phyloP scores from a whole-genome alignment of 2,113 vertebrate genomes.

The Camelus dromedarius region DNA sequence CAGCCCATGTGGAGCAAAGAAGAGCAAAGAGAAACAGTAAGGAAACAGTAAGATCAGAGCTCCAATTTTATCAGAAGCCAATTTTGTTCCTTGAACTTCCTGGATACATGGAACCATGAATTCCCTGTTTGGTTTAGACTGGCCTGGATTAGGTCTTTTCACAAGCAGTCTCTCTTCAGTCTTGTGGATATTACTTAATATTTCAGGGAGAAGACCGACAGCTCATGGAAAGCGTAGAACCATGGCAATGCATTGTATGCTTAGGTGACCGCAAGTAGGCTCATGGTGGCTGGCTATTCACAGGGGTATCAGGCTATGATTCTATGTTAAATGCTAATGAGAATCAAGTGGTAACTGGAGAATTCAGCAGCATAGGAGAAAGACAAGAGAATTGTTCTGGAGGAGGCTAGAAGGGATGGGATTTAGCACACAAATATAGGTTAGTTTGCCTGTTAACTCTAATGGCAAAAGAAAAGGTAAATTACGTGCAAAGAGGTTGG shows the following conservation, averaged over 20 bases:
- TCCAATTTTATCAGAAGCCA: neutral
- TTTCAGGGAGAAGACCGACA: neutral
- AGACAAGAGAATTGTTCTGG: neutral
- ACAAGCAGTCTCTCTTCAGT: neutral
- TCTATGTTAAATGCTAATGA: neutral
- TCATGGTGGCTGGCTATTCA: neutral
- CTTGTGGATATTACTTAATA: neutral
- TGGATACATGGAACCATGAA: neutral
- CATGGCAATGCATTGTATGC: fast-evolving
- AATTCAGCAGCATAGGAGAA: neutral
- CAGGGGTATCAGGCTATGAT: neutral
- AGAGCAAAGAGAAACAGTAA: neutral
- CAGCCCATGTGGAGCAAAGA: neutral
- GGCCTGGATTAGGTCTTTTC: neutral
- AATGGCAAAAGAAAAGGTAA: neutral
- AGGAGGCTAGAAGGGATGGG: neutral
- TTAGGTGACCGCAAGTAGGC: neutral
- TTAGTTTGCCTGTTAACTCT: neutral
- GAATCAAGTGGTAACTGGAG: neutral
- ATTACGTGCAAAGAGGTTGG: neutral
- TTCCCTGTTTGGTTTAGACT: neutral
- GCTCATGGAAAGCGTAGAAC: neutral
- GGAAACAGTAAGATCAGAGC: neutral
- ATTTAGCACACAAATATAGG: neutral
- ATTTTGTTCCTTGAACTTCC: neutral